Conservation (phyloP, 37 sponge, comb jelly and placozoan genomes). For the Theonella swinhoei region DNA sequence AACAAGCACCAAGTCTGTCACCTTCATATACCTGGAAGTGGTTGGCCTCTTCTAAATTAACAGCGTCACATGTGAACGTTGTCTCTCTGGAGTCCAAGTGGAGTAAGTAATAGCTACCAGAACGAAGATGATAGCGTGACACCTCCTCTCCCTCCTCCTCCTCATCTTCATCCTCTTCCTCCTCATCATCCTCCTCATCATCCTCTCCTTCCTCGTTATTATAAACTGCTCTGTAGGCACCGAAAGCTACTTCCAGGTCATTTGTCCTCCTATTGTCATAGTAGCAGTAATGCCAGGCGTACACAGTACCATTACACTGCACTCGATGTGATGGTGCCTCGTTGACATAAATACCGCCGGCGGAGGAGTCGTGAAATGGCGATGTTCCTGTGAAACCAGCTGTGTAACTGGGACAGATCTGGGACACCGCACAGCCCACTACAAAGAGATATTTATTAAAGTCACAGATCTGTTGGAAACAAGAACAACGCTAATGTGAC, state of each 20-base stretch:
- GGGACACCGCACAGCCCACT: background rate
- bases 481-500: too few relatives aligned
- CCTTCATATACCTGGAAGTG: background rate
- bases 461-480: too few relatives aligned
- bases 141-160: too few relatives aligned
- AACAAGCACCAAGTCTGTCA: slow-evolving; percentile 12
- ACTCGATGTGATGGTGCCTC: background rate
- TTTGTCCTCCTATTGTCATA: background rate
- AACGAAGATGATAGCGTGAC: background rate
- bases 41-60: background rate
- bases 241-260: background rate
- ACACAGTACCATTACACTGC: background rate
- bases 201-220: background rate
- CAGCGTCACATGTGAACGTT: background rate
- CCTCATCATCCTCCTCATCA: too few relatives aligned
- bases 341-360: background rate
- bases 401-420: background rate
- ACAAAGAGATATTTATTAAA: background rate
- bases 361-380: background rate
- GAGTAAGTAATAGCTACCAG: background rate
- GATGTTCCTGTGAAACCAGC: background rate
- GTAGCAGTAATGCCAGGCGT: background rate
- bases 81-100: background rate
- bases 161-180: too few relatives aligned
- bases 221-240: background rate